Evolutionary conservation across 35 echinoderm and acorn worm genomes (phyloP).

Genomic region (Ophiothrix spiculata): DNA sequence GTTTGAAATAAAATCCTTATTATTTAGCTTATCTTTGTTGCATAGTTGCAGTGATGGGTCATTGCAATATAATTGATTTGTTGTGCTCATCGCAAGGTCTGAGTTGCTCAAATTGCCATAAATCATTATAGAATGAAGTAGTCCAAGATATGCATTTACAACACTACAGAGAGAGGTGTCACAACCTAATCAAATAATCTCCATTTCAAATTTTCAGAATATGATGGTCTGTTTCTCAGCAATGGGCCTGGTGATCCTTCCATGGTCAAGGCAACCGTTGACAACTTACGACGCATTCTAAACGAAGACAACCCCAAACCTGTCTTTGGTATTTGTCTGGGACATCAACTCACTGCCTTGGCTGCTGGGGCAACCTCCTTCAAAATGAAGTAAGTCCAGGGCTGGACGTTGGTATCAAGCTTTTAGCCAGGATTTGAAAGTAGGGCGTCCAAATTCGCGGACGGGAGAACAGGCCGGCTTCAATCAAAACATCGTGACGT

Average conservation of each 20-base stretch:
- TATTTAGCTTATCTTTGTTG: no score
- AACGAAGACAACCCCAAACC: slow-evolving; percentile 75
- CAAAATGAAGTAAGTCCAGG: slow-evolving; percentile 91
- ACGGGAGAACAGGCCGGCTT: no score
- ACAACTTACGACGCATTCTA: slow-evolving; percentile 59
- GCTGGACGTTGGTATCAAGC: no score
- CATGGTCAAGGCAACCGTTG: slow-evolving; percentile 51
- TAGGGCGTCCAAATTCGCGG: no score
- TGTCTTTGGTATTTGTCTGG: slow-evolving; percentile 97
- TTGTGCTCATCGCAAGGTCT: background rate
- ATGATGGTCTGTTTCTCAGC: slow-evolving; percentile 82
- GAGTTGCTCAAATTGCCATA: background rate
- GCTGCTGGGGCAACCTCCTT: slow-evolving; percentile 65
- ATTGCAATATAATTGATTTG: no score
- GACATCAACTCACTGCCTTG: slow-evolving; percentile 74
- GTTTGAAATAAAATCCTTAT: no score
- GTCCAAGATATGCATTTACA: background rate
- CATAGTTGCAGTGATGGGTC: no score
- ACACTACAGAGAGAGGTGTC: no score
- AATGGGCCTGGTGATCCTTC: slow-evolving; percentile 88
- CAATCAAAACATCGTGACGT: no score
- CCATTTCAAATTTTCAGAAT: slow-evolving; percentile 51
- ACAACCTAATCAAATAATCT: no score
- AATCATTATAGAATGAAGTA: background rate
- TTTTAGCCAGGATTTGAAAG: no score